Percentiles rank a stretch among this genome's conserved stretches.
These are phyloP conservation scores for Pelodytes ibericus DNA, from an alignment of 2,797 vertebrate genomes.

Conservation along the genomic window DNA sequence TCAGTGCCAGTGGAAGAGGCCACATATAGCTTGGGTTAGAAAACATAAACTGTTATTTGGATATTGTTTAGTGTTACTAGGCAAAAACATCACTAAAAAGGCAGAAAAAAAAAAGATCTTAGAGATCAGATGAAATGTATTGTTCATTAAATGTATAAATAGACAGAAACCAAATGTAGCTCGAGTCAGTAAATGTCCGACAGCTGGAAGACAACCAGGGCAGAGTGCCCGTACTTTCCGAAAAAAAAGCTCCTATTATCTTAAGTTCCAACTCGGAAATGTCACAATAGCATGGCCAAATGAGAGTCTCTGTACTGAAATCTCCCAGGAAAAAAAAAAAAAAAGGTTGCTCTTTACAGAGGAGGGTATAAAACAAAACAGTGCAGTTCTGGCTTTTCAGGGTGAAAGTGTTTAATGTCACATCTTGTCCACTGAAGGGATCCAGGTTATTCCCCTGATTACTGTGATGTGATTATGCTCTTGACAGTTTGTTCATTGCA, in stretches of 20 bases:
- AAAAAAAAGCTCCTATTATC: conserved; percentile 36
- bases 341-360: conserved; percentile 12
- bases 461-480: no score
- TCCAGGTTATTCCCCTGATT: no score
- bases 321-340: background rate
- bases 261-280: conserved; percentile 33
- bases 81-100: background rate
- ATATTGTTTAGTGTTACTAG: background rate
- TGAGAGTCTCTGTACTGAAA: conserved; percentile 3
- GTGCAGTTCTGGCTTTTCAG: no score
- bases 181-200: conserved; percentile 4
- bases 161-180: background rate
- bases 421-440: background rate
- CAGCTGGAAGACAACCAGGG: background rate
- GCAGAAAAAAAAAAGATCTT: background rate
- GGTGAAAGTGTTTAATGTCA: background rate
- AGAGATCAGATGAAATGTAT: conserved; percentile 4
- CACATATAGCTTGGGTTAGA: no score
- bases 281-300: conserved; percentile 31
- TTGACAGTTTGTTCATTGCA: no score
- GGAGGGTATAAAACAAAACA: conserved; percentile 7
- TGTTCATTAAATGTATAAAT: conserved; percentile 31
- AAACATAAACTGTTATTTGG: background rate
- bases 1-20: no score
- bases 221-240: background rate